Evolutionary conservation across 2,113 vertebrate genomes (phyloP).

Genomic region (Scomber japonicus): DNA sequence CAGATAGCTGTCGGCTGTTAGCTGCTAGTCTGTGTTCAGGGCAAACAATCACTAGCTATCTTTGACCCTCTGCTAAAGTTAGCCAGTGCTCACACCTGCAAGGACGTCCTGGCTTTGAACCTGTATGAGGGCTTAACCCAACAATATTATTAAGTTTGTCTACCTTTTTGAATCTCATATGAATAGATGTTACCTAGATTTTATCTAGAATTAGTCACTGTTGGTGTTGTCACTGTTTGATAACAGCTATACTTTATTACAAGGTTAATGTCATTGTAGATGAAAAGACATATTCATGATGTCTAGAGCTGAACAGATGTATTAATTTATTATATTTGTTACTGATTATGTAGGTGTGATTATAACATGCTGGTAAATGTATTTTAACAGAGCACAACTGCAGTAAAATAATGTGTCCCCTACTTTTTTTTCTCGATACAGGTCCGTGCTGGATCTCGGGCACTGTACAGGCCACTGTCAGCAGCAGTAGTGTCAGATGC

Average conservation of each 20-base stretch:
- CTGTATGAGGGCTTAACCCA: neutral
- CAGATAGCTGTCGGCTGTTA: too few species aligned
- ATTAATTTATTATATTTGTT: too few species aligned
- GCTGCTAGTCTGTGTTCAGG: neutral
- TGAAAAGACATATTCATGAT: neutral
- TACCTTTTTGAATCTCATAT: too few species aligned
- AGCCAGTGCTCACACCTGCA: slow-evolving; percentile 50
- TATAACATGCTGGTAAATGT: too few species aligned
- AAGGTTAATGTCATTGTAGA: too few species aligned
- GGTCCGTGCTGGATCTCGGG: slow-evolving; percentile 94
- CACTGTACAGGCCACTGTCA: slow-evolving; percentile 93
- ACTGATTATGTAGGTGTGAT: too few species aligned
- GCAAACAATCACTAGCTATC: neutral
- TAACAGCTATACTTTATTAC: too few species aligned
- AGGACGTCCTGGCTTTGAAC: slow-evolving; percentile 50
- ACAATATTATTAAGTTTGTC: too few species aligned
- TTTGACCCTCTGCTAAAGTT: slow-evolving; percentile 62
- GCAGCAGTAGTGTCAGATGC: slow-evolving; percentile 91
- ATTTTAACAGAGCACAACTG: neutral
- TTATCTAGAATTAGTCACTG: too few species aligned
- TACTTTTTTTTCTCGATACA: slow-evolving; percentile 62
- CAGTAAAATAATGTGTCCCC: neutral
- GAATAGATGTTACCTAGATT: neutral
- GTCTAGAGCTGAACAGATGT: neutral
- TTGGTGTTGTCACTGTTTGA: too few species aligned